Percentiles rank a stretch among this genome's conserved stretches.
These are phyloP conservation scores for Coelopa pilipes DNA, from an alignment of 2,888 invertebrate genomes.

Conservation along the genomic window DNA sequence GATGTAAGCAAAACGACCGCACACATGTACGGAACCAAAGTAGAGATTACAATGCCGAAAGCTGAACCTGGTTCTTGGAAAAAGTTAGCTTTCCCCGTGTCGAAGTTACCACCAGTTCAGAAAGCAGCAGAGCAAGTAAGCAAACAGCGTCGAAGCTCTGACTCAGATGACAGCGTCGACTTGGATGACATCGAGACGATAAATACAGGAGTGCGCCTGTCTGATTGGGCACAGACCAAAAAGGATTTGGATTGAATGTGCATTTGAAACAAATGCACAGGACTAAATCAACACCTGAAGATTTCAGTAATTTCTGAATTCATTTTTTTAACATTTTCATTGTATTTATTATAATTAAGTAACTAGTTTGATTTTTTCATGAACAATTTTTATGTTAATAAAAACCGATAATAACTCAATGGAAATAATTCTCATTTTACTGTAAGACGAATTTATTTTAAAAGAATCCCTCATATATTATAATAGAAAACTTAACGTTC, in stretches of 20 bases:
- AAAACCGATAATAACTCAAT: no score
- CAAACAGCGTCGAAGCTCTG: conserved; percentile 51
- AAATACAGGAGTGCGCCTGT: conserved; percentile 50
- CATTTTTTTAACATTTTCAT: conserved; percentile 10
- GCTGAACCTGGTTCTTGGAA: conserved; percentile 86
- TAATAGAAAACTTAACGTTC: neutral
- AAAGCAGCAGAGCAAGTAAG: conserved; percentile 6
- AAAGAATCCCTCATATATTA: neutral
- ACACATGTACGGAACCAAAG: conserved; percentile 87
- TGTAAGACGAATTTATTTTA: no score
- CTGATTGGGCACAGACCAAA: conserved; percentile 51
- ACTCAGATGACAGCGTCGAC: conserved; percentile 77
- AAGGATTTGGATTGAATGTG: conserved; percentile 51
- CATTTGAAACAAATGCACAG: neutral
- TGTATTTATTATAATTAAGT: conserved; percentile 9
- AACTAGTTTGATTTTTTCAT: neutral
- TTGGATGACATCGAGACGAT: conserved; percentile 75
- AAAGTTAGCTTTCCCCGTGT: conserved; percentile 75
- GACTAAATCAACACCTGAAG: no score
- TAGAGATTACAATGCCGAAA: conserved; percentile 92
- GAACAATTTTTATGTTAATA: neutral
- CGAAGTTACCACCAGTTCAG: conserved; percentile 48
- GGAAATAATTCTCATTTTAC: no score
- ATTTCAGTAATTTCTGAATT: neutral
- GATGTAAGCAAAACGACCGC: conserved; percentile 77